phyloP scores from a whole-genome alignment of 2,113 vertebrate species.

The Lucifuga dentata region DNA sequence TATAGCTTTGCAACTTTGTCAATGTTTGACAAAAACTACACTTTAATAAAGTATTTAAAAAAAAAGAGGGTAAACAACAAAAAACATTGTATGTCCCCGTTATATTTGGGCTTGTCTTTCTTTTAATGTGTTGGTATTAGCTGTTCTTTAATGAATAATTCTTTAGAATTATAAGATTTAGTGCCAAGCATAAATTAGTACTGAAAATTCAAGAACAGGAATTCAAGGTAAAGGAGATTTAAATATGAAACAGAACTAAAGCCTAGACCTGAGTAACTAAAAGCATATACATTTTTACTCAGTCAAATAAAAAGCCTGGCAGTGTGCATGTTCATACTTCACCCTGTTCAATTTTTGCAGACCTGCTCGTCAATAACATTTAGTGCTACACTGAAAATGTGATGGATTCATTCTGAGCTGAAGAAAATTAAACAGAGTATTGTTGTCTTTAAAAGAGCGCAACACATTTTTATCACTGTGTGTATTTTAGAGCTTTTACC shows the following conservation, averaged over 20 bases:
- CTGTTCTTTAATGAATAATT: no score
- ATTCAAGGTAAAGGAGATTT: no score
- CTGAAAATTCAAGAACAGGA: not conserved
- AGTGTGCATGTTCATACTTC: not conserved
- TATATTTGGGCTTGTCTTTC: no score
- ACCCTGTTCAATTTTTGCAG: not conserved
- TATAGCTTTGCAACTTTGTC: no score
- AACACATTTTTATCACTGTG: not conserved
- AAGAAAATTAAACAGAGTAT: slow-evolving; percentile 1
- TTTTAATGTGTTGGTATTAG: no score
- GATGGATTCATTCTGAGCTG: slow-evolving; percentile 28
- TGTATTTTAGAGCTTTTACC: not conserved
- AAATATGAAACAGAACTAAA: not conserved
- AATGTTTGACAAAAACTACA: no score
- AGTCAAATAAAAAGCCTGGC: not conserved
- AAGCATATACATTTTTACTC: not conserved
- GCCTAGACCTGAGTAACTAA: not conserved
- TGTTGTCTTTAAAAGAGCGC: slow-evolving; percentile 13
- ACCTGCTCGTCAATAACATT: slow-evolving; percentile 36
- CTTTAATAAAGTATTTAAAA: no score
- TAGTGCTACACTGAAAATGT: slow-evolving; percentile 31
- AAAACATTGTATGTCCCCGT: no score
- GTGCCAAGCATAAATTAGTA: no score
- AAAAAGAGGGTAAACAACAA: no score
- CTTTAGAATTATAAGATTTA: no score